Conservation (phyloP, 2,113 vertebrate species). For the Cheilinus undulatus region DNA sequence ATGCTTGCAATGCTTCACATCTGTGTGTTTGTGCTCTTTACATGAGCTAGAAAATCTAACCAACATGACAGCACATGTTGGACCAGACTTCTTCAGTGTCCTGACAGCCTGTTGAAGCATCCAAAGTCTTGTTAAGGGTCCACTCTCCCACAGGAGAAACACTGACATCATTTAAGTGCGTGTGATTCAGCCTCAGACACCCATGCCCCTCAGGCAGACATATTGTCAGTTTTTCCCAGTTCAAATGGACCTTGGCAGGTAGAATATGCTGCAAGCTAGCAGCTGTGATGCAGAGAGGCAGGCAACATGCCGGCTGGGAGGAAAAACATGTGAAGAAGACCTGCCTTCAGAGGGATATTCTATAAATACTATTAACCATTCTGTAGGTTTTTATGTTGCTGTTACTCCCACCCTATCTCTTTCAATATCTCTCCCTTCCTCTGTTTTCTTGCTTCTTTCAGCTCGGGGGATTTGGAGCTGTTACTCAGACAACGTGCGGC, state of each 20-base stretch:
- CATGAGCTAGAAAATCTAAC: background rate
- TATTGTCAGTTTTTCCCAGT: conserved; percentile 34
- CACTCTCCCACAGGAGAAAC: conserved; percentile 15
- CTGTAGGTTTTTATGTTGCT: background rate
- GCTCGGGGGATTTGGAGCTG: conserved; percentile 50
- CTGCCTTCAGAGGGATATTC: conserved; percentile 8
- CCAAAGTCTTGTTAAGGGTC: conserved; percentile 1
- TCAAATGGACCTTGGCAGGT: conserved; percentile 46
- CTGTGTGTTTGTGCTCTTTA: background rate
- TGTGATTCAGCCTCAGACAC: conserved; percentile 13
- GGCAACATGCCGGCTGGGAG: background rate
- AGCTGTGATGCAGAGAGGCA: conserved; percentile 26
- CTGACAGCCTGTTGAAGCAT: background rate
- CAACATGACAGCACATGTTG: background rate
- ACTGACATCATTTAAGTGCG: conserved; percentile 40
- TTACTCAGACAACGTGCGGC: conserved; percentile 35
- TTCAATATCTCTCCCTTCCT: conserved; percentile 6
- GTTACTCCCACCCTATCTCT: conserved; percentile 12
- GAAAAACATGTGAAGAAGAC: conserved; percentile 7
- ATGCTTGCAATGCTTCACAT: background rate
- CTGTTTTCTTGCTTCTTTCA: conserved; percentile 9
- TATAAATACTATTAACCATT: conserved; percentile 25
- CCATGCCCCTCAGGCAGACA: conserved; percentile 32
- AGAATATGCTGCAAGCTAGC: conserved; percentile 14
- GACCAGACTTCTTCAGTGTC: background rate